Percentiles rank a stretch among this genome's conserved stretches.
Evolutionary conservation across 2,888 invertebrate genomes (phyloP).

Genomic region (Epinotia bilunana): DNA sequence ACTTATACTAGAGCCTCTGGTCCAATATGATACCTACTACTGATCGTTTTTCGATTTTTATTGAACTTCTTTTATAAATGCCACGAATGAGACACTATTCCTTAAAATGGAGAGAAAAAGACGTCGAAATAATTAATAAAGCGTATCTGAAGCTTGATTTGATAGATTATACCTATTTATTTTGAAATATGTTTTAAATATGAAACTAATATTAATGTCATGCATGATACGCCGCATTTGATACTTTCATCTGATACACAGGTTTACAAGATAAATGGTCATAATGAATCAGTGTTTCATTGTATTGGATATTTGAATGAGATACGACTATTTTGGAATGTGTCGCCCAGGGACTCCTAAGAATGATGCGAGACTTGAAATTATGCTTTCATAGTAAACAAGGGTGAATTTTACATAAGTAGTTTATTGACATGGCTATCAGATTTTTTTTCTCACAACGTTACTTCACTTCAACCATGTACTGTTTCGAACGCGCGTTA

Average conservation of each 20-base stretch:
- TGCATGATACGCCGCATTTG: not conserved
- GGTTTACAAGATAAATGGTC: constrained; percentile 1
- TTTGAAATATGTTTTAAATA: not conserved
- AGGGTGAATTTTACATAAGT: too few species aligned
- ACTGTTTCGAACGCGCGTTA: too few species aligned
- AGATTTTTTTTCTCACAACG: too few species aligned
- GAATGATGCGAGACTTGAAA: not conserved
- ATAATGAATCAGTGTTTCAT: constrained; percentile 5
- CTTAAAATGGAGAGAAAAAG: not conserved
- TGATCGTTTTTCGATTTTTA: not conserved
- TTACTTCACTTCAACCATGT: too few species aligned
- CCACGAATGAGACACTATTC: not conserved
- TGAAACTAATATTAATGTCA: not conserved
- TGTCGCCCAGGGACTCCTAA: not conserved
- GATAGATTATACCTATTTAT: not conserved
- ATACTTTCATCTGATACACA: constrained; percentile 15
- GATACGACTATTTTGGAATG: not conserved
- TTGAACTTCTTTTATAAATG: not conserved
- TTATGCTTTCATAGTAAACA: too few species aligned
- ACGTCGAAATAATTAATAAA: not conserved
- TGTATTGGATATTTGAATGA: not conserved
- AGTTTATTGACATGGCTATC: too few species aligned
- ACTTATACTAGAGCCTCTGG: too few species aligned
- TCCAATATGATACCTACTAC: not conserved
- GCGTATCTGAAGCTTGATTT: not conserved